These are phyloP conservation scores for Teleiodes luculella DNA, from an alignment of 2,888 invertebrate species.

Conservation along the genomic window DNA sequence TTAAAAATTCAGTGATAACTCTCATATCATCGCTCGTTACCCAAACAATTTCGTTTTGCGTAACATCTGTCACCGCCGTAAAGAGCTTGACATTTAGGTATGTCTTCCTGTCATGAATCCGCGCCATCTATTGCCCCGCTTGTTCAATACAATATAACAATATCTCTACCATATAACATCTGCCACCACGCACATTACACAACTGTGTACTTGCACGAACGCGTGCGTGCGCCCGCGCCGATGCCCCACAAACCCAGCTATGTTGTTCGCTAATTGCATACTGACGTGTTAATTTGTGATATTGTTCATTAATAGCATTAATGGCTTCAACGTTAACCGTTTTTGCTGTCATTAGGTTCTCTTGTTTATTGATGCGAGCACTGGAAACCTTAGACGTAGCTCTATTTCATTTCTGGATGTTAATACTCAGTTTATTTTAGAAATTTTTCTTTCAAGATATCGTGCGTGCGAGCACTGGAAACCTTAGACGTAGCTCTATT, in stretches of 20 bases:
- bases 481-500: no score
- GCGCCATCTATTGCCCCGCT: not conserved
- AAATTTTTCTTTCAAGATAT: no score
- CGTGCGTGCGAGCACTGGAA: no score
- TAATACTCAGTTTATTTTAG: no score
- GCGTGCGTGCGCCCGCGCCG: conserved; percentile 32
- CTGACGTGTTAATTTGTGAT: conserved; percentile 6
- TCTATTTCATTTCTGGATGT: no score
- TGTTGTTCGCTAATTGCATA: conserved; percentile 23
- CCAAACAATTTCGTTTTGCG: no score
- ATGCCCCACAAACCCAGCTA: conserved; percentile 57
- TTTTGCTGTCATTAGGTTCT: not conserved
- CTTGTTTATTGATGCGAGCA: not conserved
- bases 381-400: not conserved
- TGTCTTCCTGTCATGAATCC: not conserved
- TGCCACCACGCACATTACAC: conserved; percentile 38
- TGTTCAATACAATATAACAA: not conserved
- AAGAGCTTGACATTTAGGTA: not conserved
- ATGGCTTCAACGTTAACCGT: not conserved
- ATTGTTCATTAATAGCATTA: conserved; percentile 2
- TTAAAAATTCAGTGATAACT: no score
- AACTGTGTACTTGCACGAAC: conserved; percentile 35
- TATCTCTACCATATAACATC: conserved; percentile 1
- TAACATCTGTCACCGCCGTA: no score
- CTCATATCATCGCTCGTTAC: no score